phyloP scores from a whole-genome alignment of 2,113 vertebrate genomes.

The Ameiurus melas region DNA sequence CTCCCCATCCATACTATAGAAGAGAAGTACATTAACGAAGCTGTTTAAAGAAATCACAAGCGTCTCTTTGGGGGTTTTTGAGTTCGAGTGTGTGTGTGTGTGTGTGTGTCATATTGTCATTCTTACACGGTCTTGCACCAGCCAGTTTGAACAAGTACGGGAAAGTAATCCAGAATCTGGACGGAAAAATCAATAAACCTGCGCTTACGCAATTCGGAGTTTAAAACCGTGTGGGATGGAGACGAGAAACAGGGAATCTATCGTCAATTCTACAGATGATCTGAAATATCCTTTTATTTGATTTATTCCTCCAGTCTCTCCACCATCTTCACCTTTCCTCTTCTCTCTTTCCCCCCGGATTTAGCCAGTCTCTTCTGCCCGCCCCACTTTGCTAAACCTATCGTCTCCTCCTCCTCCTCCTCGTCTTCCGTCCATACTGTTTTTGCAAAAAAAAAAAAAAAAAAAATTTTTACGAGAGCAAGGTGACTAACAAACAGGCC shows the following conservation, averaged over 20 bases:
- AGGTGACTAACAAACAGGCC: constrained; percentile 21
- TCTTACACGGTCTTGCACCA: constrained; percentile 36
- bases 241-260: background rate
- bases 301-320: background rate
- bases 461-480: background rate
- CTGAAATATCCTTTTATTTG: background rate
- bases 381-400: background rate
- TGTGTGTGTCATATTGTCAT: background rate
- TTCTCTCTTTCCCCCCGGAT: background rate
- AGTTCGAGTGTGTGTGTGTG: too few relatives aligned
- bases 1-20: background rate
- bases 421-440: background rate
- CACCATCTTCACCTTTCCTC: background rate
- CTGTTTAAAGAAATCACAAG: constrained; percentile 6
- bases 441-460: background rate
- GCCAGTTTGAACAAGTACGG: background rate
- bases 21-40: background rate
- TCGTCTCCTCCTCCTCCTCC: background rate
- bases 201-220: constrained; percentile 11
- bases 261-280: background rate
- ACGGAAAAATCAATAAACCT: constrained; percentile 21
- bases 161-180: constrained; percentile 5
- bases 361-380: background rate
- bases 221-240: constrained; percentile 23
- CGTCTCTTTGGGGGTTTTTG: too few relatives aligned